These are phyloP conservation scores for Reticulitermes speratus DNA, from an alignment of 1,140 invertebrate genomes.

Conservation along the genomic window DNA sequence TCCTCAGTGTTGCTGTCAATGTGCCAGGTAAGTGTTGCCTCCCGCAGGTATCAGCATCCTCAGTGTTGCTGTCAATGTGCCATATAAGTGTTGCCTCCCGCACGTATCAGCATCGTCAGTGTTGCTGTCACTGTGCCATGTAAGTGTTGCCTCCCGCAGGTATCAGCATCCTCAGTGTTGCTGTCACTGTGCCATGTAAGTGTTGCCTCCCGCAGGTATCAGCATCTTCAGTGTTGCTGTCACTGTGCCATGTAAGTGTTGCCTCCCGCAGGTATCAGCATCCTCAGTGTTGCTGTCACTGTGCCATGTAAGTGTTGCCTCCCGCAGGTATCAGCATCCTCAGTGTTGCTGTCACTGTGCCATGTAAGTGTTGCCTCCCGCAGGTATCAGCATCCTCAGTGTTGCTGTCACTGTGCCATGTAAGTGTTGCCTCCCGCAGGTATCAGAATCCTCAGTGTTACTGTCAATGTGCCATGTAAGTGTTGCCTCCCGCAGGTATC, in stretches of 20 bases:
- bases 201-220: slow-evolving; percentile 55
- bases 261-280: slow-evolving; percentile 65
- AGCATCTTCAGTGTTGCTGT: slow-evolving; percentile 60
- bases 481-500: slow-evolving; percentile 55
- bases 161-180: slow-evolving; percentile 66
- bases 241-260: background rate
- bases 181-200: background rate
- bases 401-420: background rate
- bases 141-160: slow-evolving; percentile 46
- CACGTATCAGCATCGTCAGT: slow-evolving; percentile 68
- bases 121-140: background rate
- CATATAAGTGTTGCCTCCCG: background rate
- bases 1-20: slow-evolving; percentile 49
- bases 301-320: background rate
- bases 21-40: background rate
- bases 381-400: slow-evolving; percentile 72
- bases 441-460: slow-evolving; percentile 66
- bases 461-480: background rate
- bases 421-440: slow-evolving; percentile 46
- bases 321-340: slow-evolving; percentile 72
- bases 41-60: slow-evolving; percentile 72
- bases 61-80: too few species aligned
- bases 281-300: slow-evolving; percentile 49
- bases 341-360: too few species aligned
- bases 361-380: background rate